These are phyloP conservation scores for Sternotherus odoratus DNA, from an alignment of 2,797 vertebrate genomes.

Conservation along the genomic window DNA sequence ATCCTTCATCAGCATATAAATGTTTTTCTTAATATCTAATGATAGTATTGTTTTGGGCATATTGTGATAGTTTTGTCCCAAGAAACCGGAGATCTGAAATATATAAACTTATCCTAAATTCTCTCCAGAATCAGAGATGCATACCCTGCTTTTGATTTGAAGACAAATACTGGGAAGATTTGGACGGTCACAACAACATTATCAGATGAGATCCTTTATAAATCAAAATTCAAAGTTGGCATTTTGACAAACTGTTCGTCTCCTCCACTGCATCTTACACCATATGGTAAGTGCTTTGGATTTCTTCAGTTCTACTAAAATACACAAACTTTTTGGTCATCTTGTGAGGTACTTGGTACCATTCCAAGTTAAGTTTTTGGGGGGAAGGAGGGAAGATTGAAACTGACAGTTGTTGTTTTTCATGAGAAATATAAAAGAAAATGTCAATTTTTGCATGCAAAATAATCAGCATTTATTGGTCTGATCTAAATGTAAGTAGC, in stretches of 20 bases:
- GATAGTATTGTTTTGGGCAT: fast-evolving
- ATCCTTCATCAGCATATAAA: not conserved
- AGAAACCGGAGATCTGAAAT: not conserved
- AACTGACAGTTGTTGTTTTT: not conserved
- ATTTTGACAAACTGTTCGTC: conserved; percentile 64
- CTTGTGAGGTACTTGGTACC: not conserved
- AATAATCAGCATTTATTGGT: not conserved
- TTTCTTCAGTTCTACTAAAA: not conserved
- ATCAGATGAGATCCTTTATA: conserved; percentile 57
- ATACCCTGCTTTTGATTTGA: conserved; percentile 59
- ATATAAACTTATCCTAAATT: not conserved
- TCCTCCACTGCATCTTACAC: conserved; percentile 59
- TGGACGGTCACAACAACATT: conserved; percentile 68
- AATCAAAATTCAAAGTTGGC: conserved; percentile 63
- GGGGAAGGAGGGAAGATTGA: not conserved
- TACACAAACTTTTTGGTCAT: not conserved
- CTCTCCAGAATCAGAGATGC: conserved; percentile 72
- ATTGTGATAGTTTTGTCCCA: not conserved
- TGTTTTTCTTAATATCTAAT: not conserved
- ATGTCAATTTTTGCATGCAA: not conserved
- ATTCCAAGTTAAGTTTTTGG: not conserved
- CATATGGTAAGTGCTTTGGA: conserved; percentile 42
- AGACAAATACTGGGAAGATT: conserved; percentile 76
- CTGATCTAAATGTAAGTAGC: not conserved
- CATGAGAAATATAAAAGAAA: not conserved